phyloP scores from a whole-genome alignment of 2,113 vertebrate genomes.

The Equus quagga region DNA sequence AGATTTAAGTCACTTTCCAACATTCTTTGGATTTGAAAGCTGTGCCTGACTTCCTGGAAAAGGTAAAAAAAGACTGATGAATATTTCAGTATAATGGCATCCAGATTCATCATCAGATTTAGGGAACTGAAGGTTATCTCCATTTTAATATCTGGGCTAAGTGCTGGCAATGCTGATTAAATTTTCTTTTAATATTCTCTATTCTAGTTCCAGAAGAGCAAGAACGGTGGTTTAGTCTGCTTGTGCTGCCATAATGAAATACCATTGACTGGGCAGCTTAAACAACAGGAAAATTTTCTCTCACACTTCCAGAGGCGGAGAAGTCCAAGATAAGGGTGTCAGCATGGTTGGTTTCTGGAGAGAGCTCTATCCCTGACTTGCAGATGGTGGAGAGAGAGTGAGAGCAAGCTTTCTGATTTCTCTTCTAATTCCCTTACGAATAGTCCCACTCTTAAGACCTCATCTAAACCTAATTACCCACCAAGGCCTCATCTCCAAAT shows the following conservation, averaged over 20 bases:
- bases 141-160: neutral
- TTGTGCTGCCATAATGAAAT: neutral
- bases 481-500: neutral
- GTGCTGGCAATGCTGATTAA: neutral
- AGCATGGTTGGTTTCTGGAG: neutral
- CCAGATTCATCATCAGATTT: neutral
- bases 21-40: neutral
- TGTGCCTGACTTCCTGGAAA: neutral
- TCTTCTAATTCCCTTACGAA: neutral
- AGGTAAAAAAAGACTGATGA: neutral
- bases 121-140: neutral
- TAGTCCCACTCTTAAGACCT: neutral
- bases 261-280: fast-evolving
- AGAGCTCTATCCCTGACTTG: neutral
- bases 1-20: constrained; percentile 9
- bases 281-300: neutral
- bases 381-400: neutral
- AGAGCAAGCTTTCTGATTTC: neutral
- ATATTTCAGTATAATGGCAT: neutral
- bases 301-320: neutral
- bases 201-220: neutral
- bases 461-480: neutral
- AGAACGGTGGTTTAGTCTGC: neutral
- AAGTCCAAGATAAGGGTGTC: neutral
- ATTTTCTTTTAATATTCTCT: neutral